phyloP scores from a whole-genome alignment of 2,113 vertebrate species.

The Centropus bengalensis region DNA sequence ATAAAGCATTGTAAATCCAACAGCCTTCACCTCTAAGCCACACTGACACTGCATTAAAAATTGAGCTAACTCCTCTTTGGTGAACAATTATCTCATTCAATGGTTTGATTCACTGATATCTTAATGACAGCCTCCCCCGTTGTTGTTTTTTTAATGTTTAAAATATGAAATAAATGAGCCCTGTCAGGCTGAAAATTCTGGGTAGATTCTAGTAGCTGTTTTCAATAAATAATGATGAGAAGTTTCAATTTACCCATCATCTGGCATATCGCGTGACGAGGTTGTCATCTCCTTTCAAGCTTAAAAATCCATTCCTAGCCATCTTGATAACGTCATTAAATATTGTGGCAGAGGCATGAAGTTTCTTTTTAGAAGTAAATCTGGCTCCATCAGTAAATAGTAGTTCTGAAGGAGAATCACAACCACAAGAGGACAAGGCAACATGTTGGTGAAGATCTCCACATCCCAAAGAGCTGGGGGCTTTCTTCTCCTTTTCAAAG shows the following conservation, averaged over 20 bases:
- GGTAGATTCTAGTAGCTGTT: constrained; percentile 56
- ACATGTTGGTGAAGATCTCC: background rate
- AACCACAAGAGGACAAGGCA: background rate
- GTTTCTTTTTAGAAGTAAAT: background rate
- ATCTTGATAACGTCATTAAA: constrained; percentile 16
- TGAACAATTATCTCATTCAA: constrained; percentile 73
- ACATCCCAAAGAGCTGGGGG: background rate
- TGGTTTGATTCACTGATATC: constrained; percentile 75
- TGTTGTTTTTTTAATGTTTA: constrained; percentile 70
- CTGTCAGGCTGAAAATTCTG: constrained; percentile 65
- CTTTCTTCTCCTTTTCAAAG: background rate
- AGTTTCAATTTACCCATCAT: constrained; percentile 74
- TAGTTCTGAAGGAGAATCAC: too few relatives aligned
- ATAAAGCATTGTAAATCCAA: background rate
- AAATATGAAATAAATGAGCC: constrained; percentile 73
- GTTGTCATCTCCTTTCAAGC: constrained; percentile 60
- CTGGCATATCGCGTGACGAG: constrained; percentile 39
- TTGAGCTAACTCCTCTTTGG: constrained; percentile 52
- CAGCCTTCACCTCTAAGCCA: background rate
- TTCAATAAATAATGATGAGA: constrained; percentile 78
- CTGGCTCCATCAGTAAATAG: background rate
- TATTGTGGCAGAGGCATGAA: background rate
- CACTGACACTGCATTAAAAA: constrained; percentile 52
- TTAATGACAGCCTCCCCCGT: constrained; percentile 74
- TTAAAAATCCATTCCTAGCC: constrained; percentile 58